Conservation (phyloP, 2,797 vertebrate genomes). For the Sebastes miniatus region DNA sequence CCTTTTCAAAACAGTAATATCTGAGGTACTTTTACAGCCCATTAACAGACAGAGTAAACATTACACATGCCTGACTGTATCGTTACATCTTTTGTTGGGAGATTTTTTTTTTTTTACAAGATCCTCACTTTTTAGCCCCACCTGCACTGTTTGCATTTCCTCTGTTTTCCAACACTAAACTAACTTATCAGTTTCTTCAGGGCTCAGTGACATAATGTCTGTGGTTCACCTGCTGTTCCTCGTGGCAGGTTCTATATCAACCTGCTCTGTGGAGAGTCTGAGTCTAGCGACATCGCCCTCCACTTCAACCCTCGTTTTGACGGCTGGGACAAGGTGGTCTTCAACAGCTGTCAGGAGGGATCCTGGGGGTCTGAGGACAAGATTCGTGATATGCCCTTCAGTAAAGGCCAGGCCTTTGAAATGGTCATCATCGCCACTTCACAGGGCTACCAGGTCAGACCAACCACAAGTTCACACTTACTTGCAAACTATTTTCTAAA, state of each 20-base stretch:
- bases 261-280: slow-evolving; percentile 77
- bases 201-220: neutral
- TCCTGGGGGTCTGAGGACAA: slow-evolving; percentile 73
- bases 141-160: slow-evolving; percentile 18
- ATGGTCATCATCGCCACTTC: slow-evolving; percentile 70
- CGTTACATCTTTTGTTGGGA: neutral
- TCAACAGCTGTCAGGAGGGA: slow-evolving; percentile 76
- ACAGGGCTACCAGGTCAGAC: slow-evolving; percentile 81
- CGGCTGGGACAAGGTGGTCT: slow-evolving; percentile 81
- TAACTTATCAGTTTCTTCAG: neutral
- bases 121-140: neutral
- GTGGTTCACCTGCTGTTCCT: neutral
- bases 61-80: neutral
- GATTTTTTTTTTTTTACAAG: neutral
- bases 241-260: slow-evolving; percentile 76
- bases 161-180: neutral
- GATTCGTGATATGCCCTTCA: slow-evolving; percentile 75
- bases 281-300: slow-evolving; percentile 76
- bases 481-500: neutral
- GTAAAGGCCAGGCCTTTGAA: slow-evolving; percentile 76
- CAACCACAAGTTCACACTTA: neutral
- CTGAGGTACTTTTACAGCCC: neutral
- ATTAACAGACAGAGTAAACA: slow-evolving; percentile 29
- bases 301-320: slow-evolving; percentile 83
- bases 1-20: slow-evolving; percentile 1